phyloP scores from a whole-genome alignment of 2,888 invertebrate species.

The Drepana falcataria region DNA sequence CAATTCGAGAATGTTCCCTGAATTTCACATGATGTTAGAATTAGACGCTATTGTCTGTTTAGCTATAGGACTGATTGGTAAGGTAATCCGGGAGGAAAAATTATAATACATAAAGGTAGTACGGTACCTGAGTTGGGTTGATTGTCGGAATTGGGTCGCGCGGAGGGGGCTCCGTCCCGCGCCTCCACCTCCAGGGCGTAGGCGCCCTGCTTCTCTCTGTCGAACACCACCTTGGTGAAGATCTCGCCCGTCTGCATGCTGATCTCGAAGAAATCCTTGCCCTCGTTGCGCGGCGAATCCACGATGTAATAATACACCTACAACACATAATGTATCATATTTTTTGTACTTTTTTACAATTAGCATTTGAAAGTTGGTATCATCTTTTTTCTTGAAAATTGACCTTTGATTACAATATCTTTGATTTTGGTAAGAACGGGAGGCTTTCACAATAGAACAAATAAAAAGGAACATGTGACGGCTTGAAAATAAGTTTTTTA shows the following conservation, averaged over 20 bases:
- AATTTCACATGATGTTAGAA: not conserved
- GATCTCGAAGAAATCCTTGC: conserved; percentile 97
- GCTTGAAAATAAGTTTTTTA: too few relatives aligned
- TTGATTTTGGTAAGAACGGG: too few relatives aligned
- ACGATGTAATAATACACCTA: conserved; percentile 97
- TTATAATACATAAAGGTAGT: conserved; percentile 9
- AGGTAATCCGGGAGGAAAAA: not conserved
- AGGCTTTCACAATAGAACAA: too few relatives aligned
- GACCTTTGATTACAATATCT: too few relatives aligned
- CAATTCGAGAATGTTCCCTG: not conserved
- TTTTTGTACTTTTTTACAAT: too few relatives aligned
- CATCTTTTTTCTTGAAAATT: too few relatives aligned
- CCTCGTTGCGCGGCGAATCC: conserved; percentile 93
- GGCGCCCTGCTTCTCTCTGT: conserved; percentile 97
- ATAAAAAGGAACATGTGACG: too few relatives aligned
- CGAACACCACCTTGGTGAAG: conserved; percentile 96
- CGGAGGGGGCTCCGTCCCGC: conserved; percentile 97
- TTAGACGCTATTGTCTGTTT: not conserved
- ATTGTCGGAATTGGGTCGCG: conserved; percentile 94
- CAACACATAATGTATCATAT: conserved; percentile 17
- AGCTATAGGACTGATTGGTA: not conserved
- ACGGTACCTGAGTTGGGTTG: conserved; percentile 94
- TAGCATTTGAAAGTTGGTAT: too few relatives aligned
- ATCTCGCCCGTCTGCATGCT: conserved; percentile 97
- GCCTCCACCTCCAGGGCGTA: conserved; percentile 98